phyloP scores from a whole-genome alignment of 1,140 invertebrate genomes.

The Ctenoplectra terminalis region DNA sequence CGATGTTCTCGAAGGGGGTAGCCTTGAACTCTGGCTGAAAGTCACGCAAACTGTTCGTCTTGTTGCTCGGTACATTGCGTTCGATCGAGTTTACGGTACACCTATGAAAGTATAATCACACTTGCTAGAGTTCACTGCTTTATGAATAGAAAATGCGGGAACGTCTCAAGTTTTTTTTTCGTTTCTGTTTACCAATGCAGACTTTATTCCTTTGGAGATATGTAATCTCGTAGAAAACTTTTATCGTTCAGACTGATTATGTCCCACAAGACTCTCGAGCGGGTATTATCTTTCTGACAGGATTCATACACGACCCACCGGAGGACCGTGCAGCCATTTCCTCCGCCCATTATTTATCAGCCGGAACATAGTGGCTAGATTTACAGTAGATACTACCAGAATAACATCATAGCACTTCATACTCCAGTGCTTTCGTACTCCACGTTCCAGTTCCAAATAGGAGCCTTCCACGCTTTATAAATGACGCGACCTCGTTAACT shows the following conservation, averaged over 20 bases:
- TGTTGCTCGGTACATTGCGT: neutral
- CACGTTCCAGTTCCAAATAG: neutral
- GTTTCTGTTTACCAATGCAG: too few relatives aligned
- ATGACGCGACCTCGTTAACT: too few relatives aligned
- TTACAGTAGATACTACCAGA: neutral
- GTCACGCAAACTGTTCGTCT: neutral
- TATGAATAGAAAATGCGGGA: too few relatives aligned
- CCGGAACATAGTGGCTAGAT: neutral
- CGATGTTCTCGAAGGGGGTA: neutral
- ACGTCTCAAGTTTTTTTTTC: too few relatives aligned
- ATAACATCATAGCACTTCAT: neutral
- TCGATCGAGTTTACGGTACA: neutral
- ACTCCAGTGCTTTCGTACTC: neutral
- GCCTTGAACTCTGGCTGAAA: neutral
- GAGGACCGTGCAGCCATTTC: slow-evolving; percentile 9
- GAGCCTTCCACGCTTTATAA: too few relatives aligned
- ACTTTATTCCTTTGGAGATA: neutral
- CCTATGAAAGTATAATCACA: too few relatives aligned
- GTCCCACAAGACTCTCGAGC: neutral
- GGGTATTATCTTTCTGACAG: neutral
- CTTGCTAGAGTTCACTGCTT: neutral
- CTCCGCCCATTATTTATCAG: slow-evolving; percentile 3
- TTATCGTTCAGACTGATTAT: neutral
- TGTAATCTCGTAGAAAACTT: neutral
- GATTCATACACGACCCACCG: neutral